These are phyloP conservation scores for Hyperoplus lanceolatus DNA, from an alignment of 2,797 vertebrate species.

Conservation along the genomic window DNA sequence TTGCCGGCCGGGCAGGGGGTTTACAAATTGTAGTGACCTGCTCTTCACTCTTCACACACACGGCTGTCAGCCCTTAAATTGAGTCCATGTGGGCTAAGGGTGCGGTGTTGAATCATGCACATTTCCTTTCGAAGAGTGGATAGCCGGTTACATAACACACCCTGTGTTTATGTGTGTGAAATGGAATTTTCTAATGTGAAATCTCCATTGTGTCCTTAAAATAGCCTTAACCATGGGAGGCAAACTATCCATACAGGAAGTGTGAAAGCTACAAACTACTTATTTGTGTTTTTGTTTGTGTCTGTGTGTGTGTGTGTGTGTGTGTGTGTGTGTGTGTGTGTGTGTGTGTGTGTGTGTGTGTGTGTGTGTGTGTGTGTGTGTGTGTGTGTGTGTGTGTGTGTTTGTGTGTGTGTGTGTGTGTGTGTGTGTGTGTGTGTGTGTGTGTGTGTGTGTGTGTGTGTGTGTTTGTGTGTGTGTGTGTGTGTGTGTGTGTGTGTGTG, in stretches of 20 bases:
- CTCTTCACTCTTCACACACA: conserved; percentile 29
- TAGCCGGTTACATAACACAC: conserved; percentile 59
- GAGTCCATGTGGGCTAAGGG: conserved; percentile 60
- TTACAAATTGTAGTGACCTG: conserved; percentile 18
- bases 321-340: no score
- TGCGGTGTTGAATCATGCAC: conserved; percentile 54
- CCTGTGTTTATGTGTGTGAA: conserved; percentile 41
- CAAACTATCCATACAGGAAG: conserved; percentile 53
- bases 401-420: conserved; percentile 29
- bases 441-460: conserved; percentile 30
- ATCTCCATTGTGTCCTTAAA: conserved; percentile 57
- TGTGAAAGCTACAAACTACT: conserved; percentile 28
- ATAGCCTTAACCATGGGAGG: conserved; percentile 42
- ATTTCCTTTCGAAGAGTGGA: conserved; percentile 46
- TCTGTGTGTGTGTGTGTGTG: background rate
- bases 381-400: conserved; percentile 28
- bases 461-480: conserved; percentile 12
- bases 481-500: conserved; percentile 18
- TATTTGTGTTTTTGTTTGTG: conserved; percentile 35
- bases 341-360: conserved; percentile 27
- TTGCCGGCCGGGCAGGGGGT: background rate
- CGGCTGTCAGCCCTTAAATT: conserved; percentile 45
- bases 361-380: conserved; percentile 29
- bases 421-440: conserved; percentile 16
- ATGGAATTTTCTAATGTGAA: conserved; percentile 48